Percentiles rank a stretch among this genome's conserved stretches.
Conservation (phyloP, 1,140 invertebrate genomes). For the Lysiphlebus fabarum region DNA sequence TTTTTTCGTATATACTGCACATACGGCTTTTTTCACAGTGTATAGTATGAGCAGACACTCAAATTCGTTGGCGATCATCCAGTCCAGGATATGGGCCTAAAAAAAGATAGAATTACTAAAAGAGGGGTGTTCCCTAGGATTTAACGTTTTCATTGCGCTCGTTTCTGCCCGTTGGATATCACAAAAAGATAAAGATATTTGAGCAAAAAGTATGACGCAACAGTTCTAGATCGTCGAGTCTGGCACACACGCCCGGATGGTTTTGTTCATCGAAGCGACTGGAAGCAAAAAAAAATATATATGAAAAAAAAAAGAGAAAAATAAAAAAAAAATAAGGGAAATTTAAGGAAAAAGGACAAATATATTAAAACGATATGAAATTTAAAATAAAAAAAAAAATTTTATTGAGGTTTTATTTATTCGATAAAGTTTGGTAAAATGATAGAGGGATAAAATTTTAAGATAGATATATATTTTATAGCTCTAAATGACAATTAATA, state of each 20-base stretch:
- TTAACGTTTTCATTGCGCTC: slow-evolving; percentile 34
- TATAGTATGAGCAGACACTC: slow-evolving; percentile 28
- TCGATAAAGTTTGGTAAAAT: no score
- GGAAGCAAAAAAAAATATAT: slow-evolving; percentile 22
- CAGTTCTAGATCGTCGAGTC: slow-evolving; percentile 28
- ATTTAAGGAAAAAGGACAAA: slow-evolving; percentile 1
- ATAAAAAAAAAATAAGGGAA: slow-evolving; percentile 3
- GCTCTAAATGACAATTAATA: not conserved
- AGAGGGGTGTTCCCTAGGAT: slow-evolving; percentile 14
- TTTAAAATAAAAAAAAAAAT: not conserved
- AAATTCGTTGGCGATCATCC: slow-evolving; percentile 41
- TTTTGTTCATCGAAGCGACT: slow-evolving; percentile 19
- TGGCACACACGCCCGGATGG: slow-evolving; percentile 20
- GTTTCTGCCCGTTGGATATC: slow-evolving; percentile 20
- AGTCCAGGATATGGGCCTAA: slow-evolving; percentile 25
- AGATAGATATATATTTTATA: no score
- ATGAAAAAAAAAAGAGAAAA: slow-evolving; percentile 3
- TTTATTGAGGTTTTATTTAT: no score
- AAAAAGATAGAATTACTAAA: not conserved
- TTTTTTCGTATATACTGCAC: not conserved
- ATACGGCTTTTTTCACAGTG: slow-evolving; percentile 5
- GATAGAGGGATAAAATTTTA: no score
- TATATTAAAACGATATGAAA: slow-evolving; percentile 2
- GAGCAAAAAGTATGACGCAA: slow-evolving; percentile 31
- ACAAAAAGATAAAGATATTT: slow-evolving; percentile 20